Base-by-base conservation (phyloP, 2,888 invertebrate species). In the Podotricha telesiphe region DNA sequence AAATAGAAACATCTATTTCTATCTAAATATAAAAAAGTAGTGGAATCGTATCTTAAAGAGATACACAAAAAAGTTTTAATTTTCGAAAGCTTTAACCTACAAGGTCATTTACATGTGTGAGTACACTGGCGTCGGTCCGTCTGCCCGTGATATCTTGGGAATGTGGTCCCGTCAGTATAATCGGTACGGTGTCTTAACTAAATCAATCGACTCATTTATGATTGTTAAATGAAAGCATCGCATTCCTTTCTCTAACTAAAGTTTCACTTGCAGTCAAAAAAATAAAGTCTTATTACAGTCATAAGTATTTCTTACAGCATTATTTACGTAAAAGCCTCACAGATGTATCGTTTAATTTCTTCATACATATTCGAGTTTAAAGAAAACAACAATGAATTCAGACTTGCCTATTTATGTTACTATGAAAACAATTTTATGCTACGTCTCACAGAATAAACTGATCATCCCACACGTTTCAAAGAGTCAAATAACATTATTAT, bases 401-500 rank as follows among this genome's bases (percentile, higher is more conserved):
- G 69, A 71, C 61, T 71, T 71, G 59, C 70, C 75, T 73, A 72
- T 74, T 77, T 73, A 71, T 63, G 71, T 74, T 71, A 76, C 75
- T 77, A 76, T 76, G 76, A 76, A 75, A 76, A 80, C 75, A 77
- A 78, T 81, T 87, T 82, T 83, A 87, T 84, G 84, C 82, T 82
- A 80, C 87, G 90, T 82, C 85, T 87, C 81, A 85, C 81, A 86
- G 85, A 88, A 88, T 88, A 82, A 87, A 78, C 84, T 82, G 90
- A 91, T 88, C 88, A 82, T 82, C 89, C 89, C 88, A 91, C 88
- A 88, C 89, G 81, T 78, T 80, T 74, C 74, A 80, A 71, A 84
- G 84, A 83, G 80, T 84, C 87, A 82, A 90, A 91, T 90, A 91
- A 88, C 89, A 89, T 89, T 89, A 88, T 89, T 88, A 89, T 77